Evolutionary conservation across 2,888 invertebrate species (phyloP).

Genomic region (Piscicola geometra): DNA sequence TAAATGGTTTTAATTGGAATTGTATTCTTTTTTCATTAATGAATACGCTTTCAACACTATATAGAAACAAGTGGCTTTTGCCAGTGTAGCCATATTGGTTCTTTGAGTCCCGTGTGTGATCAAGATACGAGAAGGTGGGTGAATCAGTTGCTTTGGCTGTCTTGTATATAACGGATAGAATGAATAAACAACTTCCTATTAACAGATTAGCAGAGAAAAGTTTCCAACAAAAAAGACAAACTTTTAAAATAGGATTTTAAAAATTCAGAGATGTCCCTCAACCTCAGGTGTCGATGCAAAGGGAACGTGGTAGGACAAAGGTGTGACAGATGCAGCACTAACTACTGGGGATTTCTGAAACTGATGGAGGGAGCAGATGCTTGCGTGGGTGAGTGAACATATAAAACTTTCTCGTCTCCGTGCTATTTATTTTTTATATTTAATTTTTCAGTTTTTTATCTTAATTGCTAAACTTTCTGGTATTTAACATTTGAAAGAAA

Average conservation of each 20-base stretch:
- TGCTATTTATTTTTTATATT: background rate
- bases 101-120: slow-evolving; percentile 8
- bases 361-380: background rate
- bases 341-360: slow-evolving; percentile 25
- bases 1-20: no score
- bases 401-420: background rate
- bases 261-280: no score
- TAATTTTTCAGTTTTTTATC: no score
- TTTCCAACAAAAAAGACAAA: no score
- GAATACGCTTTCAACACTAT: no score
- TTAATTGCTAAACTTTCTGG: background rate
- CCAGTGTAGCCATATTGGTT: slow-evolving; percentile 28
- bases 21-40: no score
- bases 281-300: slow-evolving; percentile 29
- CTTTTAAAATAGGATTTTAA: no score
- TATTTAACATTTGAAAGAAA: background rate
- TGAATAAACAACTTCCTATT: no score
- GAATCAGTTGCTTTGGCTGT: no score
- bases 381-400: slow-evolving; percentile 13
- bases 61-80: background rate
- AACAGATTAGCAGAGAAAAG: no score
- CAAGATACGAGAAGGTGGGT: background rate
- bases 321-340: slow-evolving; percentile 27
- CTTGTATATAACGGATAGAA: no score
- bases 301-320: slow-evolving; percentile 27